Evolutionary conservation across 2,888 invertebrate species (phyloP), one percentile per base, ranked within the genome.

Genomic region (Scaptomyza caliginosa): DNA sequence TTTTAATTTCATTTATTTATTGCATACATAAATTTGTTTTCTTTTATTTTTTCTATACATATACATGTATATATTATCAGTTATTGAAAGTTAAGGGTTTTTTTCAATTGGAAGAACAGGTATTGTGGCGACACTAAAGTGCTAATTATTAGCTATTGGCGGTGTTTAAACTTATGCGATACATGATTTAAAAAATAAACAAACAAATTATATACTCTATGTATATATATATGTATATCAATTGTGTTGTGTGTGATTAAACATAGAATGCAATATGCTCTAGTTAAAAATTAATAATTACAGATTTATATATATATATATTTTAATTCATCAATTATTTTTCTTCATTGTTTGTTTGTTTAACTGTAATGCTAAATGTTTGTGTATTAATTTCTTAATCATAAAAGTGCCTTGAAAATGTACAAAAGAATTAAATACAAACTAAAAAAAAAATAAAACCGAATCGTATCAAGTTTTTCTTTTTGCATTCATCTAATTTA

Each of bases 101-200:
- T 81, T 86, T 74, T 81, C 74, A 77, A 78, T 85, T 82, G 81
- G 81, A 82, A 82, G 81, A 82, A 82, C 81, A 82, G 81, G 81
- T 82, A 85, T 82, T 87, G 87, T 81, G 81, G 86, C 85, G 86
- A 87, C 82, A 85, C 81, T 81, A 81, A 65, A 72, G 79, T 82
- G 87, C 88, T 87, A 81, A 82, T 82, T 82, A 87, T 82, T 82
- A 82, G 82, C 82, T 87, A 82, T 87, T 85, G 82, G 86, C 86
- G 81, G 88, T 85, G 79, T 82, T 75, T 87, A 82, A 87, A 82
- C 86, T 82, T 87, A 85, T 51, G 66, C 62, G 42, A 68, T 82
- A 63, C 46, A 73, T 60, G 32, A 17, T 24, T 10, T 5, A 19
- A 67, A 78, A 83, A 67, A 67, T 69, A 64, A 71, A 62, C 55